A percentile compares a stretch with the other conserved stretches of the same genome.
Conservation (phyloP, 2,113 vertebrate species). For the Bagarius yarrelli region DNA sequence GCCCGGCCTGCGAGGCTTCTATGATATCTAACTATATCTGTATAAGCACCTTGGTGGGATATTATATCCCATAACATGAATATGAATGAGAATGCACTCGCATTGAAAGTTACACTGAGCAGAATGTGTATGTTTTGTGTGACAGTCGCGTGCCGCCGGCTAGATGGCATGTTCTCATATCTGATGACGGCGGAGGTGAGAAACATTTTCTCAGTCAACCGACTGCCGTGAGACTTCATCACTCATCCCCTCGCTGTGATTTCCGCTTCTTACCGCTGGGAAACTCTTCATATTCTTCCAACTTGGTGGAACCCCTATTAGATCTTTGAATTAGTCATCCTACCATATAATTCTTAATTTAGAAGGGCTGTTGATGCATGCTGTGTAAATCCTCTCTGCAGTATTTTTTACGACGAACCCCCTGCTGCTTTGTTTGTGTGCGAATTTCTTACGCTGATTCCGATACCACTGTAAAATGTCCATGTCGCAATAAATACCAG, state of each 20-base stretch:
- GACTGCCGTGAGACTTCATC: not conserved
- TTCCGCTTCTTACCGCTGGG: not conserved
- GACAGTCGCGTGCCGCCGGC: not conserved
- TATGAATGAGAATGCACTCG: constrained; percentile 8
- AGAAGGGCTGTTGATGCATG: constrained; percentile 1
- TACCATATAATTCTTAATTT: constrained; percentile 24
- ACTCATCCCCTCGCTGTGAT: not conserved
- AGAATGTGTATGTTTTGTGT: constrained; percentile 11
- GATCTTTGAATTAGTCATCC: constrained; percentile 15
- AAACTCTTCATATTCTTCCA: constrained; percentile 2
- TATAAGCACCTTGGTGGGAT: constrained; percentile 1
- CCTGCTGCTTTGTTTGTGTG: constrained; percentile 35
- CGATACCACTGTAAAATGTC: constrained; percentile 12
- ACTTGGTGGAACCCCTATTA: constrained; percentile 2
- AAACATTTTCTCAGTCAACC: constrained; percentile 6
- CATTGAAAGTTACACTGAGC: constrained; percentile 12
- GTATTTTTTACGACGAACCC: constrained; percentile 16
- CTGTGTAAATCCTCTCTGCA: constrained; percentile 14
- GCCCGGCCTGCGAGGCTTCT: constrained; percentile 25
- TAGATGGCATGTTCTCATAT: constrained; percentile 14
- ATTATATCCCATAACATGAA: constrained; percentile 10
- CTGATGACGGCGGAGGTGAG: not conserved
- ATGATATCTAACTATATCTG: constrained; percentile 52
- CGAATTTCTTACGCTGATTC: constrained; percentile 9
- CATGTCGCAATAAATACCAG: constrained; percentile 10